phyloP scores from a whole-genome alignment of 2,113 vertebrate species.

The Aptenodytes patagonicus region DNA sequence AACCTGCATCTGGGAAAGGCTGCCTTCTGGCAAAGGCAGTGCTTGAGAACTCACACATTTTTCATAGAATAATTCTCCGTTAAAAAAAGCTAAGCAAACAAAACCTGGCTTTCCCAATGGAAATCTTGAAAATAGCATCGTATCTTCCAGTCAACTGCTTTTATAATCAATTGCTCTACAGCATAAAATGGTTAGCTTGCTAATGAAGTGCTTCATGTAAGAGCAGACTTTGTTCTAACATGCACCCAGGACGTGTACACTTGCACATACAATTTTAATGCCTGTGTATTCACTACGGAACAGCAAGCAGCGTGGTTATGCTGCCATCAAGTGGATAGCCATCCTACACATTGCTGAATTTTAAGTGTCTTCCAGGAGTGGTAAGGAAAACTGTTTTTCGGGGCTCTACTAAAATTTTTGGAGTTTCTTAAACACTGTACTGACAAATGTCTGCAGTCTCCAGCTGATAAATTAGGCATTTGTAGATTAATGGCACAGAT shows the following conservation, averaged over 20 bases:
- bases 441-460: not conserved
- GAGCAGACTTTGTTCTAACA: not conserved
- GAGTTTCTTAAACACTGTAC: not conserved
- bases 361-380: not conserved
- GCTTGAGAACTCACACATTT: not conserved
- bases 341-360: not conserved
- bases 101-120: not conserved
- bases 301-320: not conserved
- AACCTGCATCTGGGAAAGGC: not conserved
- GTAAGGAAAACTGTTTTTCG: not conserved
- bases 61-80: not conserved
- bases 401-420: not conserved
- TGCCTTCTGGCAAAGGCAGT: not conserved
- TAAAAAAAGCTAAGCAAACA: not conserved
- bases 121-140: not conserved
- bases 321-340: slow-evolving; percentile 54
- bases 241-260: not conserved
- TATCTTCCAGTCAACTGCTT: not conserved
- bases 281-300: fast-evolving
- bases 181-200: not conserved
- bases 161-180: not conserved
- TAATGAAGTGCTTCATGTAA: not conserved
- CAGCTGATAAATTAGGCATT: not conserved
- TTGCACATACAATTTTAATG: not conserved
- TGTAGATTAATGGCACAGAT: not conserved